Conservation (phyloP, 2,113 vertebrate species). For the Electrona antarctica region DNA sequence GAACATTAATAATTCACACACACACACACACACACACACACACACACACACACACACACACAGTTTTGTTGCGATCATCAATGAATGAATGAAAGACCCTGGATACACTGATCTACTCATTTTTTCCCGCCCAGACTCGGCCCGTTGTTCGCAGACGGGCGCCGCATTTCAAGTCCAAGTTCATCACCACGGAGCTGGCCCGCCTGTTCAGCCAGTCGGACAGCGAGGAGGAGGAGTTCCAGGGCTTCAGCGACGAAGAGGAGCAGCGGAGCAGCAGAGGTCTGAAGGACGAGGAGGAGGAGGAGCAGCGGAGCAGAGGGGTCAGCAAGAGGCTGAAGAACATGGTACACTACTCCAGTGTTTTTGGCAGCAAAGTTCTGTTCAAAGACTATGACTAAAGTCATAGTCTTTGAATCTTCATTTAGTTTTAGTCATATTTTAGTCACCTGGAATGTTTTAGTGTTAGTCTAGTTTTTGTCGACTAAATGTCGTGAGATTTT, state of each 20-base stretch:
- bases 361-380: no score
- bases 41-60: no score
- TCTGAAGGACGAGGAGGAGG: constrained; percentile 7
- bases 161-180: constrained; percentile 77
- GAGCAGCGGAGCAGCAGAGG: constrained; percentile 40
- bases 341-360: constrained; percentile 64
- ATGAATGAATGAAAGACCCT: no score
- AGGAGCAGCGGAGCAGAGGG: constrained; percentile 58
- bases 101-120: not conserved
- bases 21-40: no score
- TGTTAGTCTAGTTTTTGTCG: no score
- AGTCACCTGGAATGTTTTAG: no score
- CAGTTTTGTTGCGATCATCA: no score
- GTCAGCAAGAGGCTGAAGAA: constrained; percentile 52
- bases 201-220: constrained; percentile 91
- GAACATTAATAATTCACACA: no score
- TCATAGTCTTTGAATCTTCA: no score
- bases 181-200: constrained; percentile 84
- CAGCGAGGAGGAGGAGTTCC: constrained; percentile 86
- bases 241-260: constrained; percentile 82
- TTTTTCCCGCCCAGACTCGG: not conserved
- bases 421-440: no score
- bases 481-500: no score
- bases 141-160: constrained; percentile 68
- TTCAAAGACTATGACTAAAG: no score